phyloP scores from a whole-genome alignment of 2,113 vertebrate species.

The Himantopus leucocephalus region DNA sequence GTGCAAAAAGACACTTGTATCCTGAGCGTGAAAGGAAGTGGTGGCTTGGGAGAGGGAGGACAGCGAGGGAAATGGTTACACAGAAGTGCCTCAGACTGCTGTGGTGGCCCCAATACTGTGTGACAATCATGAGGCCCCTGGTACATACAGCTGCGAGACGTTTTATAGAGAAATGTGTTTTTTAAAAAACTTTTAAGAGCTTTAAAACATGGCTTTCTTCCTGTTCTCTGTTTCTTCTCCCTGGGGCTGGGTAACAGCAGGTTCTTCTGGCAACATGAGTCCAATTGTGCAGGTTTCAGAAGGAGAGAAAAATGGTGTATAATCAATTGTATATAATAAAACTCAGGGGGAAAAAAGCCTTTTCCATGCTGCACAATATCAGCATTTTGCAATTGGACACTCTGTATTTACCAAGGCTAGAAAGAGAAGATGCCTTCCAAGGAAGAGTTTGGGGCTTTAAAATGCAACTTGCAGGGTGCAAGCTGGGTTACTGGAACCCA shows the following conservation, averaged over 20 bases:
- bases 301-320: conserved; percentile 62
- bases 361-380: conserved; percentile 66
- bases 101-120: neutral
- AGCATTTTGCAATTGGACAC: conserved; percentile 62
- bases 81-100: neutral
- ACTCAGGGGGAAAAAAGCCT: conserved; percentile 59
- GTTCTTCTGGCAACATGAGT: conserved; percentile 64
- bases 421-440: conserved; percentile 33
- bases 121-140: neutral
- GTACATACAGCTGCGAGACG: conserved; percentile 1
- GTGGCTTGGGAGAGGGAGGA: neutral
- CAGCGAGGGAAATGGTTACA: neutral
- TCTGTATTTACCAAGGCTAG: conserved; percentile 30
- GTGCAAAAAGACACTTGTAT: neutral
- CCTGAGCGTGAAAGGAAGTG: neutral
- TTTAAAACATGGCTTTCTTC: conserved; percentile 51
- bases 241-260: conserved; percentile 66
- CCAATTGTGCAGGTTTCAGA: conserved; percentile 70
- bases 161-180: neutral
- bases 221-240: conserved; percentile 57
- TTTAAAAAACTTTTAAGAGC: conserved; percentile 42
- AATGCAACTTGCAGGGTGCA: neutral
- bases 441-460: neutral
- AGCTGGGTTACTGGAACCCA: neutral
- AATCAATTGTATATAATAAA: conserved; percentile 64